Conservation (phyloP, 2,888 invertebrate species). For the Platycheirus rosarum region DNA sequence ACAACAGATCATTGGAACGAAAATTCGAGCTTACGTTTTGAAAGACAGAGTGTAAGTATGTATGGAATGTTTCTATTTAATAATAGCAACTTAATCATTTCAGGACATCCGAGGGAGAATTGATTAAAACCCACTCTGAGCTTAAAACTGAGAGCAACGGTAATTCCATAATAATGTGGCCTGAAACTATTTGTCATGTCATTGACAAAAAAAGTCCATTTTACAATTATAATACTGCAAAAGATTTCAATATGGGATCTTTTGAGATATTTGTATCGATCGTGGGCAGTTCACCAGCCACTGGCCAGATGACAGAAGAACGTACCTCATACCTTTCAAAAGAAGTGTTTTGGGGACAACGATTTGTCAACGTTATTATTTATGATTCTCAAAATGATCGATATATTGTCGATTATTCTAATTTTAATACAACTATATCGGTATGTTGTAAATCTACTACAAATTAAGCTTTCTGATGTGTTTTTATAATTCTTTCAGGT, state of each 20-base stretch:
- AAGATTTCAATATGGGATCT: slow-evolving; percentile 88
- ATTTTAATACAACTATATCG: slow-evolving; percentile 81
- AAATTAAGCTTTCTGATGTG: neutral
- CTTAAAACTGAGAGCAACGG: slow-evolving; percentile 86
- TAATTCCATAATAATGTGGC: slow-evolving; percentile 90
- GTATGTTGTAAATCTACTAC: slow-evolving; percentile 61
- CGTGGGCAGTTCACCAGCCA: slow-evolving; percentile 91
- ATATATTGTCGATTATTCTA: slow-evolving; percentile 83
- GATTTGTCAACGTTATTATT: slow-evolving; percentile 88
- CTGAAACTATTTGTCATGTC: slow-evolving; percentile 92
- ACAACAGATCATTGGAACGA: slow-evolving; percentile 91
- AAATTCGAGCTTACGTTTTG: slow-evolving; percentile 86
- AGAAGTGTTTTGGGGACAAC: slow-evolving; percentile 93
- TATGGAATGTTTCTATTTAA: neutral
- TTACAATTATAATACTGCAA: slow-evolving; percentile 88
- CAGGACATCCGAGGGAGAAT: slow-evolving; percentile 86
- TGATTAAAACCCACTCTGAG: slow-evolving; percentile 88
- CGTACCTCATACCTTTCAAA: slow-evolving; percentile 90
- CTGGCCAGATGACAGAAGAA: slow-evolving; percentile 88
- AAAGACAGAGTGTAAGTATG: slow-evolving; percentile 79
- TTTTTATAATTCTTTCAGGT: slow-evolving; percentile 49
- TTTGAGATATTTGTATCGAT: slow-evolving; percentile 92
- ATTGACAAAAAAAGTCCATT: slow-evolving; percentile 91
- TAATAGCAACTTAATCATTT: neutral
- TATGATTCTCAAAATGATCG: slow-evolving; percentile 84